Evolutionary conservation across 1,140 invertebrate species (phyloP), one percentile per base, ranked within the genome.

Genomic region (Leptinotarsa defecta): DNA sequence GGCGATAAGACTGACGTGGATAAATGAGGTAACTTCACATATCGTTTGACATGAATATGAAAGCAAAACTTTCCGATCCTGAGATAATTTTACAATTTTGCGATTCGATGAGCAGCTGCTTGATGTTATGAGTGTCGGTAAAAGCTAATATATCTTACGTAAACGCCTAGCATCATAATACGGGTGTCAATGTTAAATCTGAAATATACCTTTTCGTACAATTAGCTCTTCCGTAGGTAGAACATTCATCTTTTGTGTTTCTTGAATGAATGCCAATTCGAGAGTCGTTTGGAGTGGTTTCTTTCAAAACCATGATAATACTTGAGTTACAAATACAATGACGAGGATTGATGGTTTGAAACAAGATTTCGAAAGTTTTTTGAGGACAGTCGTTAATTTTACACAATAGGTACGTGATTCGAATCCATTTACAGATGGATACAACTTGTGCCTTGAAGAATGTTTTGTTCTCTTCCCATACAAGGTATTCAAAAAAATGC

Each of bases 201-300:
- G 64, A 65, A 65, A 65, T 65, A 65, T 65, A 34, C 27, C 64
- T 65, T 65, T 65, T 65, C n/a, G 17, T 15, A 65, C 64, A 65
- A 65, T 65, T 65, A 65, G 64, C 13, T 65, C 64, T 65, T 22
- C 27, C 20, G 64, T 65, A 65, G 64, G 64, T 65, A 24, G 20
- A 24, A 34, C 20, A 65, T 22, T 24, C 11, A 19, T 65, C 64
- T 65, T 24, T 65, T 65, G 17, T 65, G 15, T 15, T 22, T 6
- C 20, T 65, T 65, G 64, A 65, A 65, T 65, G 64, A 65, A 65
- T 65, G 64, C 20, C 64, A 65, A 65, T 24, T 65, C 64, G 20
- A 65, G 64, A 19, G 64, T 65, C 64, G 20, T 65, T 65, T 65
- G 64, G 64, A 65, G 64, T 65, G 64, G 64, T 65, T 65, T 65